A percentile compares a stretch with the other conserved stretches of the same genome.
phyloP scores from a whole-genome alignment of 2,888 invertebrate species.

The Pyrgus malvae region DNA sequence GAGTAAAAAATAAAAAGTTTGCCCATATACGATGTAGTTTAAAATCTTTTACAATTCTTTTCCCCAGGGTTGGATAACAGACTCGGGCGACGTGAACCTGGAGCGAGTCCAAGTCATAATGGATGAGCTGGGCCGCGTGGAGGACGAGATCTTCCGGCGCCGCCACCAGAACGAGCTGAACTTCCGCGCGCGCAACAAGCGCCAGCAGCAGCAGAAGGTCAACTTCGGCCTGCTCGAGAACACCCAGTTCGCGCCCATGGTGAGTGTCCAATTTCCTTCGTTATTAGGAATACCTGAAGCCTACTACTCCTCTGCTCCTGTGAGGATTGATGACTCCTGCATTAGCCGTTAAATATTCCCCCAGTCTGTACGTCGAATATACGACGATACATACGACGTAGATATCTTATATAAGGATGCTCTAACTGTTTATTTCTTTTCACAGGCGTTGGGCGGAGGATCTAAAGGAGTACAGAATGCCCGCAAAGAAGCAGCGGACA shows the following conservation, averaged over 20 bases:
- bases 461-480: slow-evolving; percentile 84
- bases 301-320: background rate
- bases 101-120: slow-evolving; percentile 97
- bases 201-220: slow-evolving; percentile 85
- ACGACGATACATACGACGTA: background rate
- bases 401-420: background rate
- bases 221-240: slow-evolving; percentile 86
- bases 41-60: slow-evolving; percentile 31
- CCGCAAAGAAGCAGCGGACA: slow-evolving; percentile 88
- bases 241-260: slow-evolving; percentile 90
- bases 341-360: too few relatives aligned
- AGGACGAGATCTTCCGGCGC: slow-evolving; percentile 98
- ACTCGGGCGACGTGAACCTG: slow-evolving; percentile 96
- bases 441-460: slow-evolving; percentile 82
- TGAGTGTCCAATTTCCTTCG: slow-evolving; percentile 51
- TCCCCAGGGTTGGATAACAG: slow-evolving; percentile 93
- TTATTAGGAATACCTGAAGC: background rate
- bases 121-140: slow-evolving; percentile 94
- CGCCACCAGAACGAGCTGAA: slow-evolving; percentile 92
- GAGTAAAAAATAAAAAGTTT: too few relatives aligned
- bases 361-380: background rate
- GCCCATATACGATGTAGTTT: too few relatives aligned
- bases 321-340: too few relatives aligned
- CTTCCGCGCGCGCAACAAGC: slow-evolving; percentile 90
- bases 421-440: slow-evolving; percentile 31